Base-by-base conservation (phyloP, 1,140 invertebrate genomes). In the Zeugodacus cucurbitae region DNA sequence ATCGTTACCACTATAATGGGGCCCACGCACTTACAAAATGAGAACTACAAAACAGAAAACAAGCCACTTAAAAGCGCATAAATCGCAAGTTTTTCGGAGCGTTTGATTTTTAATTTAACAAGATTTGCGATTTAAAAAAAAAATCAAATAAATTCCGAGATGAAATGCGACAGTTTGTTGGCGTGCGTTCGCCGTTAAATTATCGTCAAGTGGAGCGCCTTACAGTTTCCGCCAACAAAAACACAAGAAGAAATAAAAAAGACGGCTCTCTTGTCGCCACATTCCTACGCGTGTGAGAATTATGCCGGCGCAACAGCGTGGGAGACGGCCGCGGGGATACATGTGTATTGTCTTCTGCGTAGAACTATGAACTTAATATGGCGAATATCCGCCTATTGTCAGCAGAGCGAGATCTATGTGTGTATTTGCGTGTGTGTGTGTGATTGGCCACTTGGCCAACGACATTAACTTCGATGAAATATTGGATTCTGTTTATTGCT, bases 61-160 rank as follows among this genome's bases (percentile, higher is more conserved):
- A 62, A 26, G 10, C 10, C 67, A 74, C 44, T 82, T 82, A 82
- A 48, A 82, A 54, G 20, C 22, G 44, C 3, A 59, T 64, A 87
- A 87, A 87, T 59, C 54, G 44, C 44, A 29, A 11, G 37, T 8
- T 59, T 67, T 58, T 87, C 67, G 41, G 26, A 87, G 59, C 87
- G 22, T 87, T 87, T 87, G 58, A 87, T 62, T 87, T 87, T 87
- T 87, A 62, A 67, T 87, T 87, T 64, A 44, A 67, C 26, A 67
- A 67, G 58, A 70, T 41, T 44, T 87, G 87, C 87, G 34, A 87
- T 70, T 87, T 64, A 22, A 48, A 26, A 59, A 7, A 7, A 29
- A 87, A 87, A 59, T 54, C 44, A 87, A 59, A 58, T 58, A 87
- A 58, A 87, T 58, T 87, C 17, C 1, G 20, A 29, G 14, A 87